A percentile compares a stretch with the other conserved stretches of the same genome.
Evolutionary conservation across 2,797 vertebrate species (phyloP).

Genomic region (Meriones psammophilus): DNA sequence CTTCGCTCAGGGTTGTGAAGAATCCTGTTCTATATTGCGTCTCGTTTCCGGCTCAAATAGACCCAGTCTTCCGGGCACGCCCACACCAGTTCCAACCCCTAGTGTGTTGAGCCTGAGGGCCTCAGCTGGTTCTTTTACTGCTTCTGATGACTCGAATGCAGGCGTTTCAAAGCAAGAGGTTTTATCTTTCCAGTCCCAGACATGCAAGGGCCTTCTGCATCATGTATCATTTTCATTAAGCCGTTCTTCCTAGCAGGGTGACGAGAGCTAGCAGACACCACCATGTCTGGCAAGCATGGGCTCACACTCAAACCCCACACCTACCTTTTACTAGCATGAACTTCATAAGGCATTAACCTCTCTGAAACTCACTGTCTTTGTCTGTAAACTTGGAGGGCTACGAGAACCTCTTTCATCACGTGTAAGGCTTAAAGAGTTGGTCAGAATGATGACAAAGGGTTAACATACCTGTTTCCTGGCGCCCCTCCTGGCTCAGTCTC

Average conservation of each 20-base stretch:
- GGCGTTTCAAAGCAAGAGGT: slow-evolving; percentile 38
- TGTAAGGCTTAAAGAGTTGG: not conserved
- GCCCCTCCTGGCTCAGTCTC: not conserved
- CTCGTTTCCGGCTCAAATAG: not conserved
- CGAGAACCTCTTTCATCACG: not conserved
- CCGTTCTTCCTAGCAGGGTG: not conserved
- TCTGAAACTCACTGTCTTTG: not conserved
- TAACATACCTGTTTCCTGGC: not conserved
- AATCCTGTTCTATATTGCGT: not conserved
- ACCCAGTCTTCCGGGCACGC: not conserved
- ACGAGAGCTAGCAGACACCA: not conserved
- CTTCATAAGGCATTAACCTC: not conserved
- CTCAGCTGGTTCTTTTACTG: not conserved
- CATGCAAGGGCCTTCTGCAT: not conserved
- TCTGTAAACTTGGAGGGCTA: slow-evolving; percentile 6
- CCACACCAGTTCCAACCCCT: not conserved
- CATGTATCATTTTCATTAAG: not conserved
- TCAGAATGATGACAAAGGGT: not conserved
- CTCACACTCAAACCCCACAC: not conserved
- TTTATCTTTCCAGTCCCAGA: not conserved
- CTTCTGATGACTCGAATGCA: slow-evolving; percentile 9
- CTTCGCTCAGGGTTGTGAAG: not conserved
- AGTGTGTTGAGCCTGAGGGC: not conserved
- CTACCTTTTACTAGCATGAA: not conserved
- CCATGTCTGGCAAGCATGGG: not conserved